phyloP scores from a whole-genome alignment of 2,113 vertebrate species.

The Grus americana region DNA sequence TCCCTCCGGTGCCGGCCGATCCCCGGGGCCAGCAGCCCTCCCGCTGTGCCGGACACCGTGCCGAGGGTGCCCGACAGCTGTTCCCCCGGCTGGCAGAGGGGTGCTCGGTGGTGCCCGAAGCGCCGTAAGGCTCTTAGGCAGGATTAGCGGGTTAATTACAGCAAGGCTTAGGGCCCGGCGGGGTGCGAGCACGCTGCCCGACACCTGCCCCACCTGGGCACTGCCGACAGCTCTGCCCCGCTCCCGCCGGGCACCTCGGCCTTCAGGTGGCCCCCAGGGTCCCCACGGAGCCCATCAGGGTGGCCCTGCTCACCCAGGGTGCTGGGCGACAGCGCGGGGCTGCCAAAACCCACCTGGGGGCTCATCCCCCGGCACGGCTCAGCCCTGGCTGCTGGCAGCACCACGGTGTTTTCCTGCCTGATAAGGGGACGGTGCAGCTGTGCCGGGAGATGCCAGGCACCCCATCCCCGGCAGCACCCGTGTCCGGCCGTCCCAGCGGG shows the following conservation, averaged over 20 bases:
- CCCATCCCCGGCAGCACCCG: not conserved
- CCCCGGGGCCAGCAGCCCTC: not conserved
- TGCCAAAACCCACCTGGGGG: not conserved
- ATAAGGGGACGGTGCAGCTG: not conserved
- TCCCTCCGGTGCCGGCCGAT: not conserved
- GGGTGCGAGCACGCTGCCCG: accelerated
- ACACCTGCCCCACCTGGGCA: not conserved
- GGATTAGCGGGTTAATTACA: slow-evolving; percentile 60
- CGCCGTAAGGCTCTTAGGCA: slow-evolving; percentile 17
- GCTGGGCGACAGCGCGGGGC: not conserved
- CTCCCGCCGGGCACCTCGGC: not conserved
- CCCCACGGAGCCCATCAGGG: accelerated
- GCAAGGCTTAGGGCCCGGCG: not conserved
- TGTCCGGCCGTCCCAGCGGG: not conserved
- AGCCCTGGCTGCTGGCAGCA: accelerated
- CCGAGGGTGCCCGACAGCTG: not conserved
- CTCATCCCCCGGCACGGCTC: not conserved
- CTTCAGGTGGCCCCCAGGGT: not conserved
- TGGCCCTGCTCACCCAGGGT: not conserved
- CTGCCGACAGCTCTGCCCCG: not conserved
- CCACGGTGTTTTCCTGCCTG: not conserved
- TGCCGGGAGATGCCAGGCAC: not conserved
- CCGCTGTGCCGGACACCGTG: not conserved
- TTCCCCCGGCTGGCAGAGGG: not conserved
- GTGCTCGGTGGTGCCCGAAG: accelerated